phyloP scores from a whole-genome alignment of 2,888 invertebrate species.

The Erebia aethiops region DNA sequence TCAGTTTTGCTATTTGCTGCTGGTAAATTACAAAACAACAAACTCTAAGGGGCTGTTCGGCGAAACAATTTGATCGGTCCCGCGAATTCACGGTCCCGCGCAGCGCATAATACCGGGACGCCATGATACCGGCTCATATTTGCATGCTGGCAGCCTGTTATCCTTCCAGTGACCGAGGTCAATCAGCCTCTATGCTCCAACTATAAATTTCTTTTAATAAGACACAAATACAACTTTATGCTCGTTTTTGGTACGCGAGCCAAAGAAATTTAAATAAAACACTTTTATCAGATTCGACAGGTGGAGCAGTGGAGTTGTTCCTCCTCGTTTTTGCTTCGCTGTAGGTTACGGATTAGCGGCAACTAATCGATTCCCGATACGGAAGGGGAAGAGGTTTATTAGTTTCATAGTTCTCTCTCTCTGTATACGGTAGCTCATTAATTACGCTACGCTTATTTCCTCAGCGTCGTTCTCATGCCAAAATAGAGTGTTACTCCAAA shows the following conservation, averaged over 20 bases:
- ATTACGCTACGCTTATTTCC: slow-evolving; percentile 24
- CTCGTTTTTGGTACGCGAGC: slow-evolving; percentile 76
- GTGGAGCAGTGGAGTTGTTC: slow-evolving; percentile 64
- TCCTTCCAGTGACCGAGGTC: slow-evolving; percentile 78
- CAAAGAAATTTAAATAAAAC: slow-evolving; percentile 82
- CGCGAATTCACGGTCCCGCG: slow-evolving; percentile 13
- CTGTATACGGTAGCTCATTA: slow-evolving; percentile 25
- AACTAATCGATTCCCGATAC: slow-evolving; percentile 76
- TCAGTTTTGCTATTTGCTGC: neutral
- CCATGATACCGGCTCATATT: slow-evolving; percentile 51
- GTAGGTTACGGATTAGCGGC: slow-evolving; percentile 79
- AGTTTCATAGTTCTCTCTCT: slow-evolving; percentile 46
- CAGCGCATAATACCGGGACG: slow-evolving; percentile 20
- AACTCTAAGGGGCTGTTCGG: slow-evolving; percentile 8
- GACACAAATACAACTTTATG: slow-evolving; percentile 78
- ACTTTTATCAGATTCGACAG: slow-evolving; percentile 83
- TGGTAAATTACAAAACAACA: slow-evolving; percentile 3
- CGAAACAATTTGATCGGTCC: slow-evolving; percentile 19
- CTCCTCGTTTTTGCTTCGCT: slow-evolving; percentile 75
- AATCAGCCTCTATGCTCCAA: slow-evolving; percentile 78
- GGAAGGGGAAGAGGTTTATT: slow-evolving; percentile 64
- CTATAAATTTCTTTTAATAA: slow-evolving; percentile 84
- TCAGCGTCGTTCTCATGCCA: slow-evolving; percentile 7
- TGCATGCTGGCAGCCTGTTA: slow-evolving; percentile 67
- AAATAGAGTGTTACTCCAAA: slow-evolving; percentile 11